Percentiles rank a stretch among this genome's conserved stretches.
phyloP scores from a whole-genome alignment of 2,113 vertebrate species.

The Ramphastos sulfuratus region DNA sequence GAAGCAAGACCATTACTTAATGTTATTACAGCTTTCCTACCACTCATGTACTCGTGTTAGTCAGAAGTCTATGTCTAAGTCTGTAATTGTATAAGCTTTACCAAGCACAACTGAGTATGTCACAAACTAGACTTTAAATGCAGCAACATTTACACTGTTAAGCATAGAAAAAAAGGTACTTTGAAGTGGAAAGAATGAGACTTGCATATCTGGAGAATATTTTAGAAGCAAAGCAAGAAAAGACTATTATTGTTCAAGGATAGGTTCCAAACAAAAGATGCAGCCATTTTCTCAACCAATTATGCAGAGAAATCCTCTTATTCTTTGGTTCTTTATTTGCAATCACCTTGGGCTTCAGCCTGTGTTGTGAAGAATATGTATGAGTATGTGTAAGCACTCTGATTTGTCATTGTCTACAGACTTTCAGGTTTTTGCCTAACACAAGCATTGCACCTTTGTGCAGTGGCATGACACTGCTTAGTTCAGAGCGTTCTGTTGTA shows the following conservation, averaged over 20 bases:
- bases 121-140: background rate
- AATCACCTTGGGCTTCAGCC: background rate
- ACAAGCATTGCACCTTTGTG: background rate
- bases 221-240: background rate
- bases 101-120: background rate
- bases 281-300: background rate
- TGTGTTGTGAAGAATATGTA: background rate
- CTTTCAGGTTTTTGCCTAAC: background rate
- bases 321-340: background rate
- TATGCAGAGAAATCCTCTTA: background rate
- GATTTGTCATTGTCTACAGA: background rate
- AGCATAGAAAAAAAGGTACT: background rate
- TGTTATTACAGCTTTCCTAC: background rate
- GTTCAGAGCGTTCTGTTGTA: background rate
- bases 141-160: background rate
- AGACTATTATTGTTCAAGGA: background rate
- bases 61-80: background rate
- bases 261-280: background rate
- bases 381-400: background rate
- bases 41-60: too few relatives aligned
- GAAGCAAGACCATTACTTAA: background rate
- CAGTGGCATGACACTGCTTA: background rate
- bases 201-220: background rate
- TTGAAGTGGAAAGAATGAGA: background rate
- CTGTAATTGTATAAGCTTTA: background rate